Evolutionary conservation across 1,140 invertebrate species (phyloP).

Genomic region (Himalopsyche phryganea): DNA sequence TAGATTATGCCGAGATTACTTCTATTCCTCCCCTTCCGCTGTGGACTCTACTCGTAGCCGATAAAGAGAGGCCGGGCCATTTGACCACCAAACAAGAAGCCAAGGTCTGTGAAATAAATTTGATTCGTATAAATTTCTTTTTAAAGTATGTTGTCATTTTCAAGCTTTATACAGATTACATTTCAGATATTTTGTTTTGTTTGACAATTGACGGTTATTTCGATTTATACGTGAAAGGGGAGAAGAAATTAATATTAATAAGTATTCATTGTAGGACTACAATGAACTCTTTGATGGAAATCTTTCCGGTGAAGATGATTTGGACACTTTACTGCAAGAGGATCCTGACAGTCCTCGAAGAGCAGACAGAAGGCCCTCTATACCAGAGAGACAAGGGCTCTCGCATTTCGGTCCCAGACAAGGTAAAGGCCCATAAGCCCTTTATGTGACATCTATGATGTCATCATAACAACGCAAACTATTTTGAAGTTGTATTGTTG

Average conservation of each 20-base stretch:
- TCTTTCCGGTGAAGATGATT: slow-evolving; percentile 70
- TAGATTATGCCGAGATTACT: slow-evolving; percentile 94
- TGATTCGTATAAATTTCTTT: not conserved
- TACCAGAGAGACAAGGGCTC: slow-evolving; percentile 67
- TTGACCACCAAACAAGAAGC: slow-evolving; percentile 51
- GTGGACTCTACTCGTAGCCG: slow-evolving; percentile 91
- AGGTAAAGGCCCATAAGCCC: slow-evolving; percentile 44
- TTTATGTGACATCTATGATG: not conserved
- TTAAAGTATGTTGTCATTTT: not conserved
- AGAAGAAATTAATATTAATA: no score
- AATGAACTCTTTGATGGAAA: slow-evolving; percentile 82
- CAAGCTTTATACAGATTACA: not conserved
- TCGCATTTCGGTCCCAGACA: slow-evolving; percentile 82
- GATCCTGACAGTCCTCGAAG: slow-evolving; percentile 58
- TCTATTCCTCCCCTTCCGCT: slow-evolving; percentile 95
- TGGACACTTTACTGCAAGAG: slow-evolving; percentile 76
- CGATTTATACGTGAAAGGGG: no score
- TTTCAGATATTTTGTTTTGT: no score
- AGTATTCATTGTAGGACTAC: slow-evolving; percentile 62
- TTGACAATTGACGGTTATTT: no score
- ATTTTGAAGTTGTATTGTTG: no score
- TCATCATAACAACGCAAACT: no score
- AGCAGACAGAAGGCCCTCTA: slow-evolving; percentile 62
- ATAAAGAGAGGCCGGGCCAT: slow-evolving; percentile 71
- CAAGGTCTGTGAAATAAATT: slow-evolving; percentile 44